Evolutionary conservation across 2,888 invertebrate species (phyloP).

Genomic region (Trissonchulus latispiculum): DNA sequence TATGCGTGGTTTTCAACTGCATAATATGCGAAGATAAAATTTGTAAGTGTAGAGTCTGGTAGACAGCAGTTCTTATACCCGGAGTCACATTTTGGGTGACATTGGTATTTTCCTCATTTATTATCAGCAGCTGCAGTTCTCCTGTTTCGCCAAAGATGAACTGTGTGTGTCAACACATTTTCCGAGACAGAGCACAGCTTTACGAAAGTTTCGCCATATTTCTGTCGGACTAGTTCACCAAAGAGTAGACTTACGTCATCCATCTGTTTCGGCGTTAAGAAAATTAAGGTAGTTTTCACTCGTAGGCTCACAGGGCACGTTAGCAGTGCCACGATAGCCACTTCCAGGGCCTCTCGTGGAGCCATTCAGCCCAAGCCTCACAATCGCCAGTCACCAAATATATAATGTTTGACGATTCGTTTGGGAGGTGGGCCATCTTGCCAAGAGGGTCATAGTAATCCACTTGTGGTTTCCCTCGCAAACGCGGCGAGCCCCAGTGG

Average conservation of each 20-base stretch:
- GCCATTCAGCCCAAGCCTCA: conserved; percentile 22
- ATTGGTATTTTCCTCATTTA: no score
- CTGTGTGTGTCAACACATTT: not conserved
- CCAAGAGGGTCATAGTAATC: no score
- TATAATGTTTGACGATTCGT: conserved; percentile 23
- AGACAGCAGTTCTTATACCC: not conserved
- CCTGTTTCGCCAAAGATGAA: not conserved
- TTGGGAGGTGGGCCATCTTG: conserved; percentile 22
- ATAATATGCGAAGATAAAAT: not conserved
- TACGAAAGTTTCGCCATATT: not conserved
- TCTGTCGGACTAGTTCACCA: not conserved
- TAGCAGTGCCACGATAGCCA: conserved; percentile 10
- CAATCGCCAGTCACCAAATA: conserved; percentile 23
- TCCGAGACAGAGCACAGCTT: not conserved
- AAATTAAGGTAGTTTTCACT: conserved; percentile 16
- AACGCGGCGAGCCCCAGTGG: no score
- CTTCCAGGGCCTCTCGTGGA: conserved; percentile 23
- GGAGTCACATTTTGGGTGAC: no score
- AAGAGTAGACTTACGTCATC: not conserved
- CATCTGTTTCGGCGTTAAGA: no score
- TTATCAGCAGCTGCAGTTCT: not conserved
- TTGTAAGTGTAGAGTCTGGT: not conserved
- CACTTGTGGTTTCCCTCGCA: no score
- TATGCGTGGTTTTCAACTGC: not conserved
- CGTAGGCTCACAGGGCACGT: not conserved